Evolutionary conservation across 2,113 vertebrate species (phyloP).

Genomic region (Rhynchomys soricoides): DNA sequence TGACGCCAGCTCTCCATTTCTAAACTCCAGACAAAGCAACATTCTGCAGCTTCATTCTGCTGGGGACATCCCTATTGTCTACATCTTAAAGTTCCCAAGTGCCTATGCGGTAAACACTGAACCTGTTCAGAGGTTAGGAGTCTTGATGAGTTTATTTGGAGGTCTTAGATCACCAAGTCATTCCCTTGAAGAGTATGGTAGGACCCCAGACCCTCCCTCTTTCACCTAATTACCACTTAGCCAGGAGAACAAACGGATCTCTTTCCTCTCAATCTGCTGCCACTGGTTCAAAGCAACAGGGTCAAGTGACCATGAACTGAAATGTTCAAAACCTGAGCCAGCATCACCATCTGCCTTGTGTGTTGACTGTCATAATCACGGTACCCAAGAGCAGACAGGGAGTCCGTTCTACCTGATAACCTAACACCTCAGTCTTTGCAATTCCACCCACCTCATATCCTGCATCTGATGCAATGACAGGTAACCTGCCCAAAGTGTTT

Average conservation of each 20-base stretch:
- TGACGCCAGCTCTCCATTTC: rapidly evolving
- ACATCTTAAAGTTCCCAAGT: neutral
- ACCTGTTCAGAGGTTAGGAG: neutral
- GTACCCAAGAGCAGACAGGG: neutral
- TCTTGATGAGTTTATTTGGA: neutral
- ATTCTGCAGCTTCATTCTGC: neutral
- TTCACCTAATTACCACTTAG: neutral
- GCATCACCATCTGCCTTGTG: rapidly evolving
- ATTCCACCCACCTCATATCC: neutral
- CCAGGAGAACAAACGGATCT: neutral
- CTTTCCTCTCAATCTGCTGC: neutral
- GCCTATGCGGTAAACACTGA: neutral
- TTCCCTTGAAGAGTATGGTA: neutral
- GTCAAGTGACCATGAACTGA: neutral
- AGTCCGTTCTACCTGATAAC: neutral
- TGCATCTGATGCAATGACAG: rapidly evolving
- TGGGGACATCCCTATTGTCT: neutral
- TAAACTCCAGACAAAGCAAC: no score
- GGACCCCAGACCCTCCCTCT: neutral
- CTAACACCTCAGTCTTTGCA: neutral
- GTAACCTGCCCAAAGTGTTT: neutral
- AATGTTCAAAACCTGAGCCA: neutral
- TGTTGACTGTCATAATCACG: neutral
- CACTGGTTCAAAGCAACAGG: neutral
- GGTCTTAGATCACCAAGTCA: neutral